Conservation (phyloP, 2,113 vertebrate genomes). For the Cololabis saira region DNA sequence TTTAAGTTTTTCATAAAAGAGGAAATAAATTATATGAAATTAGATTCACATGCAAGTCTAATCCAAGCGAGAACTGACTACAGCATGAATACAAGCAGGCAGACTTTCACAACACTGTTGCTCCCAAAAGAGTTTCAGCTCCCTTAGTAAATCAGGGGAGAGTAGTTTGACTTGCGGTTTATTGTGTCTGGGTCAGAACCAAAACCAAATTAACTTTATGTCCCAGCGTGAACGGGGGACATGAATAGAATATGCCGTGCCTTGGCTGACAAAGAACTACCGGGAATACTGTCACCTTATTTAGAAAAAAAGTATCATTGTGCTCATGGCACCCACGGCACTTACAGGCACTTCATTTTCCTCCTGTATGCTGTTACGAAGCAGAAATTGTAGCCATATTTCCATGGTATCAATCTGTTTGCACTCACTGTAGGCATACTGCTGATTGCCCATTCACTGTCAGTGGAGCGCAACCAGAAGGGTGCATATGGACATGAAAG, state of each 20-base stretch:
- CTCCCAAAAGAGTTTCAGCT: conserved; percentile 29
- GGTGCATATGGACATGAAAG: conserved; percentile 20
- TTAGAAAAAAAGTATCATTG: conserved; percentile 66
- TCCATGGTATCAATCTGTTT: conserved; percentile 41
- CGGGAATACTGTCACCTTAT: conserved; percentile 63
- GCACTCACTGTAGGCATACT: conserved; percentile 24
- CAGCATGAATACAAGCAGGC: conserved; percentile 21
- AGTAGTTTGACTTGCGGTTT: conserved; percentile 37
- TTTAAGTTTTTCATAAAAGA: conserved; percentile 3
- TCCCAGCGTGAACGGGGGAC: conserved; percentile 55
- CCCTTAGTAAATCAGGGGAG: conserved; percentile 35
- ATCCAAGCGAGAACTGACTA: conserved; percentile 1
- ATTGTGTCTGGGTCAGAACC: conserved; percentile 45
- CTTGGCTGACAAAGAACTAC: conserved; percentile 58
- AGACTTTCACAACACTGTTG: conserved; percentile 24
- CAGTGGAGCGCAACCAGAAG: conserved; percentile 34
- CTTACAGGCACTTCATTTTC: conserved; percentile 53
- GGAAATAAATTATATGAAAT: conserved; percentile 6
- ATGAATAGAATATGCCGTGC: conserved; percentile 64
- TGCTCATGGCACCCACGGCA: conserved; percentile 51
- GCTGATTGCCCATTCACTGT: conserved; percentile 30
- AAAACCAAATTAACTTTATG: conserved; percentile 66
- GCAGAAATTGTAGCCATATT: conserved; percentile 62
- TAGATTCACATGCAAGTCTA: conserved; percentile 8
- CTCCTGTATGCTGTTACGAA: conserved; percentile 53